Conservation (phyloP, 35 echinoderm and acorn worm genomes). For the Diadema setosum region DNA sequence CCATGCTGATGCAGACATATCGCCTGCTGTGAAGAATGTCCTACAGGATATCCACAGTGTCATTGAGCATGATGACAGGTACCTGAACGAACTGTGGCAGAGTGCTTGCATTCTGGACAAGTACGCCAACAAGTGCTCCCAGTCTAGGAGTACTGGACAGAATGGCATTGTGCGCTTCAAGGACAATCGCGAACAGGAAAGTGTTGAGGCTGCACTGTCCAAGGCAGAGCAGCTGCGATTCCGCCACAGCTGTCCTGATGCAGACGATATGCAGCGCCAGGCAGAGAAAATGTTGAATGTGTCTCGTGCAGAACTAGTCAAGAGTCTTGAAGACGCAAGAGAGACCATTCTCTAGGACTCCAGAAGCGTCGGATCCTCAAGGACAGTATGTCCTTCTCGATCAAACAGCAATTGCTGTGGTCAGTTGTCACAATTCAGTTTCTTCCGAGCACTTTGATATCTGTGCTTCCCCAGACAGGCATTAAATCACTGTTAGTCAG, state of each 20-base stretch:
- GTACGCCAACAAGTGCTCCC: background rate
- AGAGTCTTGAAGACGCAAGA: background rate
- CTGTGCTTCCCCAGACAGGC: too few relatives aligned
- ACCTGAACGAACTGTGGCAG: background rate
- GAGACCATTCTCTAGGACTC: background rate
- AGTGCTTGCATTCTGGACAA: background rate
- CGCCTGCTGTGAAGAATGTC: background rate
- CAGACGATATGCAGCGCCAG: background rate
- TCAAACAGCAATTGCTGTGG: too few relatives aligned
- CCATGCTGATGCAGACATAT: background rate
- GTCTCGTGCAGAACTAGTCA: background rate
- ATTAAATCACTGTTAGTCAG: too few relatives aligned
- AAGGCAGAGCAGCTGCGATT: background rate
- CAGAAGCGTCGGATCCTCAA: too few relatives aligned
- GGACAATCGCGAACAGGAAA: background rate
- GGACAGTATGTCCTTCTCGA: too few relatives aligned
- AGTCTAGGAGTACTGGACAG: background rate
- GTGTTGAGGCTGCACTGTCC: background rate
- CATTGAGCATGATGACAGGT: background rate
- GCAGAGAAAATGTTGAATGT: conserved; percentile 8
- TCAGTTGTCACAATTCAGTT: too few relatives aligned
- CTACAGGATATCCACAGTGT: conserved; percentile 11
- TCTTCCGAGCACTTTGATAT: too few relatives aligned
- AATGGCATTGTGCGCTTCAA: conserved; percentile 1
- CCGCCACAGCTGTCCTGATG: conserved; percentile 5